Conservation (phyloP, 2,113 vertebrate genomes). For the Rhinolophus ferrumequinum region DNA sequence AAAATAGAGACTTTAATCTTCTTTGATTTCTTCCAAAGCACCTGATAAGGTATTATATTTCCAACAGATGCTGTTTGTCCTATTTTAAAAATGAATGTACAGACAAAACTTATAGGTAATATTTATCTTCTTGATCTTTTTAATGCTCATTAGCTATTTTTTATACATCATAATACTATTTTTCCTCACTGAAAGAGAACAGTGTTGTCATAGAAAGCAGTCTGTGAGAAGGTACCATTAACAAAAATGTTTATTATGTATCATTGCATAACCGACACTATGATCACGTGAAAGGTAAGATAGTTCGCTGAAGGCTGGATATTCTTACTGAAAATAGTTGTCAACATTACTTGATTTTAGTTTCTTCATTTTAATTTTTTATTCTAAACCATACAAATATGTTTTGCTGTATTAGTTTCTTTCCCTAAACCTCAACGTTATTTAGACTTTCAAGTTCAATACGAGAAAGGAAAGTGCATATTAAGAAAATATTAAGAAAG, state of each 20-base stretch:
- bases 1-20: neutral
- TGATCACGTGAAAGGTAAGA: neutral
- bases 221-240: neutral
- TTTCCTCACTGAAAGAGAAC: neutral
- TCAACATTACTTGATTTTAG: neutral
- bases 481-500: constrained; percentile 1
- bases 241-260: neutral
- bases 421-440: neutral
- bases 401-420: neutral
- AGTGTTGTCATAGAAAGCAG: neutral
- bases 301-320: neutral
- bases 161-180: neutral
- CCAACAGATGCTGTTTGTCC: neutral
- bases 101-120: neutral
- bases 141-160: neutral
- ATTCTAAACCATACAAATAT: neutral
- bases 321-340: neutral
- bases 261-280: neutral
- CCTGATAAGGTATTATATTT: neutral
- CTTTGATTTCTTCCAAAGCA: neutral
- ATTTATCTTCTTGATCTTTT: neutral
- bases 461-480: neutral
- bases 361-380: constrained; percentile 33
- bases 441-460: neutral
- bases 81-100: neutral